Conservation (phyloP, 2,797 vertebrate genomes). For the Coilia nasus region DNA sequence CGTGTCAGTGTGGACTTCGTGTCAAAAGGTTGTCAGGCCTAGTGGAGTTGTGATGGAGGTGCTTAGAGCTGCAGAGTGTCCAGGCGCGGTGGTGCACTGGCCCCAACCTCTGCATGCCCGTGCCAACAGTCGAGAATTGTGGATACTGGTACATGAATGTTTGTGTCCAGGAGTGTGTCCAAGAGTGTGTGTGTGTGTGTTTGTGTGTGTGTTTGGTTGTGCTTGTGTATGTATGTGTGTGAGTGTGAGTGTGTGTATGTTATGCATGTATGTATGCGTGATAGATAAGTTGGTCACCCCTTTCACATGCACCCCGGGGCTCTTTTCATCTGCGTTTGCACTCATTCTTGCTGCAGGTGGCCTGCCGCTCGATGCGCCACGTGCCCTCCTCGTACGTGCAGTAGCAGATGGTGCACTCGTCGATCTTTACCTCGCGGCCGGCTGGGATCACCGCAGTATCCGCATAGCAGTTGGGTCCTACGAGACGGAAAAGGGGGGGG, state of each 20-base stretch:
- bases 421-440: slow-evolving; percentile 94
- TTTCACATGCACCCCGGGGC: too few species aligned
- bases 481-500: slow-evolving; percentile 37
- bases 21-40: neutral
- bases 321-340: slow-evolving; percentile 87
- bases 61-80: slow-evolving; percentile 32
- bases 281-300: too few species aligned
- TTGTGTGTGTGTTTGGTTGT: neutral
- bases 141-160: neutral
- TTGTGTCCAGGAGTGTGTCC: neutral
- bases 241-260: neutral
- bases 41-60: slow-evolving; percentile 16
- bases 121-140: neutral
- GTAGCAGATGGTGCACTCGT: slow-evolving; percentile 98
- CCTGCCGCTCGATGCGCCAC: slow-evolving; percentile 95
- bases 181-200: neutral
- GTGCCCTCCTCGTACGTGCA: slow-evolving; percentile 98
- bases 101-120: slow-evolving; percentile 43
- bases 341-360: slow-evolving; percentile 96
- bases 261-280: too few species aligned
- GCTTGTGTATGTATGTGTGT: neutral
- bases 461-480: slow-evolving; percentile 97
- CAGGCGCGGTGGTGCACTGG: slow-evolving; percentile 43
- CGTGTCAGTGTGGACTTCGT: neutral
- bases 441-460: slow-evolving; percentile 95